These are phyloP conservation scores for Piezodorus guildinii DNA, from an alignment of 1,140 invertebrate species.

Conservation along the genomic window DNA sequence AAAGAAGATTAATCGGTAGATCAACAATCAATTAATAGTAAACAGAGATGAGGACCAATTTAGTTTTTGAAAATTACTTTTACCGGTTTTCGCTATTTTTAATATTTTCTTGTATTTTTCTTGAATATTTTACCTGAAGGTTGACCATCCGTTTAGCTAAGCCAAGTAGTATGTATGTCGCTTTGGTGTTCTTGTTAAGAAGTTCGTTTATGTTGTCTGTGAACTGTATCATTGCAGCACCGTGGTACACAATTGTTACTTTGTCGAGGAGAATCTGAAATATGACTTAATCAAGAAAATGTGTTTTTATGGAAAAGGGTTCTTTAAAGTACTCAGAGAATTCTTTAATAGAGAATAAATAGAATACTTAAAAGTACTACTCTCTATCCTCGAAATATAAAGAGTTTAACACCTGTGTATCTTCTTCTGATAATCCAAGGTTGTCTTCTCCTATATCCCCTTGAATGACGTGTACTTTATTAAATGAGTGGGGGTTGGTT, in stretches of 20 bases:
- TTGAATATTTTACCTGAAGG: background rate
- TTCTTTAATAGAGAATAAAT: no score
- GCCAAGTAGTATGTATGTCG: background rate
- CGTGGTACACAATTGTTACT: background rate
- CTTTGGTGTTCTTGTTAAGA: background rate
- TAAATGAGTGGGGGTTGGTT: background rate
- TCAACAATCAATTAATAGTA: no score
- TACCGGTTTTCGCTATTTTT: no score
- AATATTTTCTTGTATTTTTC: no score
- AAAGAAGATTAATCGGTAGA: no score
- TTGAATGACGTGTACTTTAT: background rate
- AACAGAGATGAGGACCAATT: no score
- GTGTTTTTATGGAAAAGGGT: background rate
- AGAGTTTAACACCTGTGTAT: conserved; percentile 8
- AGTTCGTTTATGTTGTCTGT: background rate
- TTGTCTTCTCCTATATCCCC: background rate
- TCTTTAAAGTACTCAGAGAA: no score
- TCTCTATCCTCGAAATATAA: no score
- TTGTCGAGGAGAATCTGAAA: background rate
- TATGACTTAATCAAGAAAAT: background rate
- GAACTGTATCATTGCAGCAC: background rate
- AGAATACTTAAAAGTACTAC: no score
- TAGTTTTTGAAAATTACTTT: no score
- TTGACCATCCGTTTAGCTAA: background rate
- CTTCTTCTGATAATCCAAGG: background rate